A percentile compares a stretch with the other conserved stretches of the same genome.
phyloP scores from a whole-genome alignment of 2,797 vertebrate genomes.

The Diglossa cyanea region DNA sequence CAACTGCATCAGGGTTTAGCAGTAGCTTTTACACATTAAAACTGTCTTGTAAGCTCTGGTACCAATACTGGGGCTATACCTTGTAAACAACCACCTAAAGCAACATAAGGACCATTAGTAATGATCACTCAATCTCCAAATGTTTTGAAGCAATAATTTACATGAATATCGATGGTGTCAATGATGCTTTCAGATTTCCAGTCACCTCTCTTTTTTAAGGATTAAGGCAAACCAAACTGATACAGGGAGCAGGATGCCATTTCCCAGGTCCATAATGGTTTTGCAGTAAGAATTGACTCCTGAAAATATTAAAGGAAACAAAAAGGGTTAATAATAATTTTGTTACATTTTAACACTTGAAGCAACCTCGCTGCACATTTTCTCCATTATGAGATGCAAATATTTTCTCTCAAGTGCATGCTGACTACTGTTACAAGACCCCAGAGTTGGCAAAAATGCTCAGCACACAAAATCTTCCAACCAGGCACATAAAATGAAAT shows the following conservation, averaged over 20 bases:
- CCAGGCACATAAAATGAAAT: constrained; percentile 35
- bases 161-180: constrained; percentile 76
- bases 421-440: constrained; percentile 36
- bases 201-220: constrained; percentile 79
- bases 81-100: constrained; percentile 74
- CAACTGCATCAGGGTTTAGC: constrained; percentile 83
- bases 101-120: constrained; percentile 79
- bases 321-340: not conserved
- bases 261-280: constrained; percentile 78
- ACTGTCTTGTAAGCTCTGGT: constrained; percentile 73
- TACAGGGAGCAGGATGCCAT: constrained; percentile 73
- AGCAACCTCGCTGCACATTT: not conserved
- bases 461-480: constrained; percentile 19
- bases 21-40: constrained; percentile 80
- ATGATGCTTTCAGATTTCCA: constrained; percentile 74
- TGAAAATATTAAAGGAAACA: constrained; percentile 37
- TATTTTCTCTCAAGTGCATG: not conserved
- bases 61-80: constrained; percentile 75
- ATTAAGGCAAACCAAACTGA: constrained; percentile 84
- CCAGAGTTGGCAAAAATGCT: constrained; percentile 1
- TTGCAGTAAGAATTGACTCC: constrained; percentile 84
- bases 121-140: constrained; percentile 83
- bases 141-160: constrained; percentile 81
- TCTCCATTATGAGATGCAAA: constrained; percentile 10
- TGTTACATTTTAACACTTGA: not conserved